These are phyloP conservation scores for Propithecus deckenii DNA, from an alignment of 2,797 vertebrate species.

Conservation along the genomic window DNA sequence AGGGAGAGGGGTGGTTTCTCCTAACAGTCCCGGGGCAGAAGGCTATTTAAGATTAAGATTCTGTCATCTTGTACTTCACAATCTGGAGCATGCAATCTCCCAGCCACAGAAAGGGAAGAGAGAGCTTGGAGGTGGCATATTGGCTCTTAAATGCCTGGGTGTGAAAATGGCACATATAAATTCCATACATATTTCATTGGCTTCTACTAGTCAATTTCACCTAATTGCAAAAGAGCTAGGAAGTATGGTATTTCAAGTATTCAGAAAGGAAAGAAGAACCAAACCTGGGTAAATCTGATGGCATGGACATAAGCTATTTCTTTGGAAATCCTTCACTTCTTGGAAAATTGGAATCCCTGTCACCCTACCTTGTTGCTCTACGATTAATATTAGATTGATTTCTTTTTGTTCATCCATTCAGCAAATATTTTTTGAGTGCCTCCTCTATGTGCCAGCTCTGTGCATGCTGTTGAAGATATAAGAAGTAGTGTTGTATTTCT, in stretches of 20 bases:
- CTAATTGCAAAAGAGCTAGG: background rate
- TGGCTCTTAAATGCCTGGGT: background rate
- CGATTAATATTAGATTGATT: background rate
- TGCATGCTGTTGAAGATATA: background rate
- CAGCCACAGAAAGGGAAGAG: background rate
- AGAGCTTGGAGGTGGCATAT: background rate
- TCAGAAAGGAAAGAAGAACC: background rate
- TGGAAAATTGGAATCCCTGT: background rate
- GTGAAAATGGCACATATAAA: background rate
- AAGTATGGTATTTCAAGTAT: background rate
- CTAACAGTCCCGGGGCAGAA: background rate
- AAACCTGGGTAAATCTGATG: background rate
- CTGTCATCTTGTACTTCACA: background rate
- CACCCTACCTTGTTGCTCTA: background rate
- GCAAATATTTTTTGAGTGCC: background rate
- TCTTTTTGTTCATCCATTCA: background rate
- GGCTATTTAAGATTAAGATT: background rate
- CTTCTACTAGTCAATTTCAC: background rate
- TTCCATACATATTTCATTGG: background rate
- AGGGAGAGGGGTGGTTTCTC: background rate
- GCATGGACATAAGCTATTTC: background rate
- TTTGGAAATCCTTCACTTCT: background rate
- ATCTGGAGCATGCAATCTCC: background rate
- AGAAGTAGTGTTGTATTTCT: background rate
- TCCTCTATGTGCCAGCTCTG: background rate